These are phyloP conservation scores for Platycheirus rosarum DNA, from an alignment of 2,888 invertebrate genomes.

Conservation along the genomic window DNA sequence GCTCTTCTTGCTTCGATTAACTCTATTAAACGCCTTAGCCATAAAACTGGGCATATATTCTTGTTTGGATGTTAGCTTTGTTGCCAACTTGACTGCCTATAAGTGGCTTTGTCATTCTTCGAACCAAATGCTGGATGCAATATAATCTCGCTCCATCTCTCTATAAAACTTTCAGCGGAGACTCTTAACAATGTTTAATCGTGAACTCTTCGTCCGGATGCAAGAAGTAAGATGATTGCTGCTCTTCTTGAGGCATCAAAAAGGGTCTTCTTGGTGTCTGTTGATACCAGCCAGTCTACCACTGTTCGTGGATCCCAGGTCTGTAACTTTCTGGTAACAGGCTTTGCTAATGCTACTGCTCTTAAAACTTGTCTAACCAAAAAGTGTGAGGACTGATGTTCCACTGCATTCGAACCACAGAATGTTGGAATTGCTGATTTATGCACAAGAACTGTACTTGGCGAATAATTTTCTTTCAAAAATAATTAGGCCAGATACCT, in stretches of 20 bases:
- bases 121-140: constrained; percentile 5
- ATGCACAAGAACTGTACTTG: too few relatives aligned
- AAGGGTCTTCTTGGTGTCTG: not conserved
- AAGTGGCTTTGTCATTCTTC: not conserved
- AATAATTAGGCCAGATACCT: not conserved
- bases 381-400: not conserved
- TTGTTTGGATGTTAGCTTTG: constrained; percentile 3
- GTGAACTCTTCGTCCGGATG: not conserved
- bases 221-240: too few relatives aligned
- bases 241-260: too few relatives aligned
- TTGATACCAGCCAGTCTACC: too few relatives aligned
- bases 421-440: too few relatives aligned
- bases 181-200: not conserved
- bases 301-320: too few relatives aligned
- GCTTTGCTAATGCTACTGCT: too few relatives aligned
- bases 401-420: too few relatives aligned
- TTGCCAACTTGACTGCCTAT: constrained; percentile 16
- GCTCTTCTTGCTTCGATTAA: constrained; percentile 10
- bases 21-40: constrained; percentile 2
- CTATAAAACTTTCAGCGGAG: not conserved
- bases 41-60: constrained; percentile 7
- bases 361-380: not conserved
- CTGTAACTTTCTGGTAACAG: too few relatives aligned
- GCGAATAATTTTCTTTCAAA: not conserved
- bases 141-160: not conserved